A percentile compares a stretch with the other conserved stretches of the same genome.
Conservation (phyloP, 2,797 vertebrate genomes). For the Lacerta viridis region DNA sequence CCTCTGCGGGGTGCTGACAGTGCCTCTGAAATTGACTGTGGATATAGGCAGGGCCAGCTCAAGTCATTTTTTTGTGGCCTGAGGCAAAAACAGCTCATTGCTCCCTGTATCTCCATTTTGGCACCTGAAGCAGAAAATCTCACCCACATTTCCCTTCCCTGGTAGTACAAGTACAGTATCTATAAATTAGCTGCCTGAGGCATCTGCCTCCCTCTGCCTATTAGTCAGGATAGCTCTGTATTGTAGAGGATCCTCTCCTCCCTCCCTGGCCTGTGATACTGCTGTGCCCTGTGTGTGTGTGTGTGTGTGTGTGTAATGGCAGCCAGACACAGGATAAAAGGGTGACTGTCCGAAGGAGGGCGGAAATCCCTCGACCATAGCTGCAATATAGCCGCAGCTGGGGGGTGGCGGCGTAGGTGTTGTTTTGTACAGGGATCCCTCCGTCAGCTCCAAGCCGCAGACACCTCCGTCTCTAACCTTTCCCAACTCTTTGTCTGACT, state of each 20-base stretch:
- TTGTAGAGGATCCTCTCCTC: background rate
- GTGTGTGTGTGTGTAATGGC: background rate
- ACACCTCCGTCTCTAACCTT: conserved; percentile 34
- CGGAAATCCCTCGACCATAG: background rate
- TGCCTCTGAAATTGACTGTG: background rate
- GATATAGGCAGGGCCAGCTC: background rate
- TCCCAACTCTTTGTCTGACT: conserved; percentile 24
- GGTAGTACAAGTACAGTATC: too few species aligned
- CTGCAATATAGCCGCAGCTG: conserved; percentile 10
- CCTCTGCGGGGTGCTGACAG: background rate
- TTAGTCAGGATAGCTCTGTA: background rate
- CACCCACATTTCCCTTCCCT: too few species aligned
- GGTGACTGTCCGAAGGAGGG: too few species aligned
- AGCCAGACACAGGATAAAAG: too few species aligned
- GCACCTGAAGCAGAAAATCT: too few species aligned
- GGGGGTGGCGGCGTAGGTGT: background rate
- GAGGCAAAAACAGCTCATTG: background rate
- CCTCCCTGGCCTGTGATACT: background rate
- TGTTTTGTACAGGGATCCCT: conserved; percentile 22
- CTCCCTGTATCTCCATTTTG: too few species aligned
- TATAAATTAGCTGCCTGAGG: too few species aligned
- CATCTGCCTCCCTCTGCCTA: background rate
- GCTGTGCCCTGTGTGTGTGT: background rate
- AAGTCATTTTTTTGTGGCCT: background rate
- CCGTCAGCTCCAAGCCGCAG: background rate